Base-by-base conservation (phyloP, 2,113 vertebrate genomes). In the Scatophagus argus region DNA sequence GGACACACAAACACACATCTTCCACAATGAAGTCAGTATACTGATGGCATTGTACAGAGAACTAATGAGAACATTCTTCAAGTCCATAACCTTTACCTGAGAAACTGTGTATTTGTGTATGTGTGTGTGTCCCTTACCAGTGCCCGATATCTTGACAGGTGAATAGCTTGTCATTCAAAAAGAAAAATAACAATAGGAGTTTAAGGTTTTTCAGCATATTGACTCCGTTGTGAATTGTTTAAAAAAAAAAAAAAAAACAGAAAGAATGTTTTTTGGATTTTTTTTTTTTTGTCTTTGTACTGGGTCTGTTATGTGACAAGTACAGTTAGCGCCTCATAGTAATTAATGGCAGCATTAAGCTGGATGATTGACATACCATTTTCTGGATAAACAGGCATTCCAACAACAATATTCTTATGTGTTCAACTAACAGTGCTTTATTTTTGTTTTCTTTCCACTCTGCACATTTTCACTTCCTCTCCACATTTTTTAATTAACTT, bases 31-130 rank as follows among this genome's bases (percentile, higher is more conserved):
- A 78, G 59, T 32, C 63, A 59, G 54, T 78, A 56, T 68, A 84
- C 77, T 80, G 79, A 88, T 90, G 74, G 77, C 56, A 80, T 74
- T 73, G 71, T 64, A 79, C 61, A 84, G 76, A 78, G 49, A 82
- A 79, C 84, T 92, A 89, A 91, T 90, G 86, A 90, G 88, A 87
- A 78, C 74, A 87, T 90, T 90, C 56, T 83, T 88, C 82, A 89
- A 78, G 85, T 82, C 82, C 60, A 60, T 82, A 90, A 88, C 88
- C 84, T 92, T 89, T 88, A 88, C 84, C 74, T 86, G 58, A 32
- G 60, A 58, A 82, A 36, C 51, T 27, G 31, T 71, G 60, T 27
- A 6, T 34, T 44, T 58, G 60, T 64, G 74, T 77, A 16, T 65
- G 61, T 58, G 61, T 70, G 74, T 65, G 75, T 65, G 43, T 75